phyloP scores from a whole-genome alignment of 2,797 vertebrate species.

The Hippopotamyrus pictus region DNA sequence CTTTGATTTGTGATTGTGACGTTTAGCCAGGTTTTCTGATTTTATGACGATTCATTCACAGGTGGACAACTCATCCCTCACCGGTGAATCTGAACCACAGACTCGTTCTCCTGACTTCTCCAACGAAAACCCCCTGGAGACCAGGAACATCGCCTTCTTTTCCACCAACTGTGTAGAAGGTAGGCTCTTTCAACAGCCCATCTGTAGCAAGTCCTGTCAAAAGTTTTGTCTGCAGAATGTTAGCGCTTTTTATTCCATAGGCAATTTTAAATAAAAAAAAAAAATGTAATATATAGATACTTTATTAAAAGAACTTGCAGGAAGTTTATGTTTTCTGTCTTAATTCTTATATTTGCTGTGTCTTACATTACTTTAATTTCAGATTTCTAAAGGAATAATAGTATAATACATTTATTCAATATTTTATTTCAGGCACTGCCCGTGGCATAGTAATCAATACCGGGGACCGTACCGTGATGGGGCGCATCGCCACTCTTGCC shows the following conservation, averaged over 20 bases:
- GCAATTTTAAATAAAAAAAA: background rate
- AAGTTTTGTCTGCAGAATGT: background rate
- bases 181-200: constrained; percentile 28
- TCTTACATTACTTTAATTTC: background rate
- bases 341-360: background rate
- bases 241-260: background rate
- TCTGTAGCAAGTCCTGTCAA: background rate
- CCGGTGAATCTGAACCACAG: constrained; percentile 80
- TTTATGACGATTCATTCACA: constrained; percentile 28
- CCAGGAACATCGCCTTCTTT: constrained; percentile 79
- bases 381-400: background rate
- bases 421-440: constrained; percentile 62
- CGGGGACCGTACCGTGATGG: constrained; percentile 79
- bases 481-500: constrained; percentile 74
- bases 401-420: background rate
- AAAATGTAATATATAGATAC: background rate
- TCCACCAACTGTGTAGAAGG: constrained; percentile 85
- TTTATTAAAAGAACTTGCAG: background rate
- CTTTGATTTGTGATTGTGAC: background rate
- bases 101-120: constrained; percentile 79
- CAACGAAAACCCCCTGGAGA: constrained; percentile 77
- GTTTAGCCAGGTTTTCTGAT: background rate
- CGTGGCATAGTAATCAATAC: constrained; percentile 75
- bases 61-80: constrained; percentile 85
- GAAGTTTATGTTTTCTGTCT: background rate